phyloP scores from a whole-genome alignment of 2,888 invertebrate species.

The Cyclophora punctaria region DNA sequence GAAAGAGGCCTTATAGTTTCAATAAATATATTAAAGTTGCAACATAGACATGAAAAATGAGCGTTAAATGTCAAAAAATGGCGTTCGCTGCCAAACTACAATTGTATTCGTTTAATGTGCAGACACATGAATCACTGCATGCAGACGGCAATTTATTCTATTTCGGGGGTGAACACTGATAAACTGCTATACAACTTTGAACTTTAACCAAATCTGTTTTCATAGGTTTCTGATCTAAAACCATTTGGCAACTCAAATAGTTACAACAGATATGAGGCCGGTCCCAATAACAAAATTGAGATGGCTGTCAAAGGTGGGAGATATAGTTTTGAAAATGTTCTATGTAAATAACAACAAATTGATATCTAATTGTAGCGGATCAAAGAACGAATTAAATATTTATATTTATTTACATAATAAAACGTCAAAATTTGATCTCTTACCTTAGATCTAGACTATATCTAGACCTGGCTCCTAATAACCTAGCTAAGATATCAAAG shows the following conservation, averaged over 20 bases:
- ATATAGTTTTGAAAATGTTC: too few relatives aligned
- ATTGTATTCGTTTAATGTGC: constrained; percentile 67
- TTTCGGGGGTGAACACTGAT: constrained; percentile 47
- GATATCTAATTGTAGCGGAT: too few relatives aligned
- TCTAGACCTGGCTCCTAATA: too few relatives aligned
- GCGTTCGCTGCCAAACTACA: constrained; percentile 36
- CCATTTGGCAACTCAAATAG: constrained; percentile 27
- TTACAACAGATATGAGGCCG: constrained; percentile 22
- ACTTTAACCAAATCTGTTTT: constrained; percentile 16
- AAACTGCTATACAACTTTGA: constrained; percentile 25
- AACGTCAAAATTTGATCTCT: too few relatives aligned
- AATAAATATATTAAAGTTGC: constrained; percentile 18
- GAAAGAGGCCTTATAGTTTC: too few relatives aligned
- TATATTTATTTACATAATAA: too few relatives aligned
- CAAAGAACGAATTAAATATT: too few relatives aligned
- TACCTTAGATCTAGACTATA: too few relatives aligned
- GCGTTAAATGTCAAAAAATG: constrained; percentile 32
- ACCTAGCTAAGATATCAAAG: too few relatives aligned
- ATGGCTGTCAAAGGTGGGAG: too few relatives aligned
- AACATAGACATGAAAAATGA: constrained; percentile 36
- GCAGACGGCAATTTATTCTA: constrained; percentile 56
- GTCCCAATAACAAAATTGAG: too few relatives aligned
- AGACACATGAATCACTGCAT: constrained; percentile 67
- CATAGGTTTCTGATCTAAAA: constrained; percentile 16
- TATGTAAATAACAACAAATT: too few relatives aligned